phyloP scores from a whole-genome alignment of 2,113 vertebrate genomes.

The Nycticorax nycticorax region DNA sequence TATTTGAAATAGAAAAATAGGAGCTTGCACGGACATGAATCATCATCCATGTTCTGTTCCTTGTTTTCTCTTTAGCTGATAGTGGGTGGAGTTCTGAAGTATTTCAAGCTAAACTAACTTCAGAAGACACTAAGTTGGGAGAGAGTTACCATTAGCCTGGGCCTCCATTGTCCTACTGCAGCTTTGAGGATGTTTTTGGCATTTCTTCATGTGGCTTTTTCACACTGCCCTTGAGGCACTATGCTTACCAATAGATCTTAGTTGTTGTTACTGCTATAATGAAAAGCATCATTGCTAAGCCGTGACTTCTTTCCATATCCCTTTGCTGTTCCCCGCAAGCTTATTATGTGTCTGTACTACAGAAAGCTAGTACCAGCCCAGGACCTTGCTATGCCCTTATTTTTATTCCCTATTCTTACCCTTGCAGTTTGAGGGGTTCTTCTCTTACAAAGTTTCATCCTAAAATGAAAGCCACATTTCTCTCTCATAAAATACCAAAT shows the following conservation, averaged over 20 bases:
- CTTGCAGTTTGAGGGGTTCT: neutral
- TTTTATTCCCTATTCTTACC: neutral
- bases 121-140: neutral
- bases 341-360: neutral
- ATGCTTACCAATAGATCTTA: neutral
- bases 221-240: neutral
- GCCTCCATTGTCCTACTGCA: neutral
- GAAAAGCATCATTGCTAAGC: conserved; percentile 23
- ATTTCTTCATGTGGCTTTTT: conserved; percentile 23
- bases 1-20: conserved; percentile 30
- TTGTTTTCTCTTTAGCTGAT: conserved; percentile 32
- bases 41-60: conserved; percentile 2
- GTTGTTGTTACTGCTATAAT: conserved; percentile 21
- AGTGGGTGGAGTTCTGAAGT: conserved; percentile 19
- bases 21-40: conserved; percentile 18
- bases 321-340: neutral
- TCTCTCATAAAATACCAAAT: neutral
- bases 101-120: conserved; percentile 26
- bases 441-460: neutral
- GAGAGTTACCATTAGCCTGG: neutral
- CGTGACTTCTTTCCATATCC: neutral
- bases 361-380: neutral
- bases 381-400: neutral
- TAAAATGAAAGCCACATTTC: neutral
- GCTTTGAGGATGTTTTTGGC: conserved; percentile 17